A percentile compares a stretch with the other conserved stretches of the same genome.
Evolutionary conservation across 2,797 vertebrate genomes (phyloP).

Genomic region (Yasuhikotakia modesta): DNA sequence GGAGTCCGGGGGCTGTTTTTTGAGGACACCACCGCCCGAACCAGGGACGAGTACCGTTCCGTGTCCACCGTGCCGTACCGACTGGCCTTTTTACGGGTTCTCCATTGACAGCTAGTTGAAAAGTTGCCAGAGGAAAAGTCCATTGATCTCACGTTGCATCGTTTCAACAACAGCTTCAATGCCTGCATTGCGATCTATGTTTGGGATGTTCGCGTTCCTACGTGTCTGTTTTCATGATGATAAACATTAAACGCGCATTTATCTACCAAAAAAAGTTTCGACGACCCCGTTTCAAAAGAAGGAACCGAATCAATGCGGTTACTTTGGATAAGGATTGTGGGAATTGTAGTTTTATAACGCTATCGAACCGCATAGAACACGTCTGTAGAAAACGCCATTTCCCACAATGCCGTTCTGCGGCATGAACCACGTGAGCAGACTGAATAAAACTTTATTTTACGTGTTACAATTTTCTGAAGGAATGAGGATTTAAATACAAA

Average conservation of each 20-base stretch:
- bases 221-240: neutral
- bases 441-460: neutral
- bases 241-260: too few species aligned
- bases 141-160: constrained; percentile 50
- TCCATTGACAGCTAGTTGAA: constrained; percentile 66
- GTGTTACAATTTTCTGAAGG: neutral
- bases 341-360: constrained; percentile 18
- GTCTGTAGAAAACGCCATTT: neutral
- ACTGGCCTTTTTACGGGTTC: constrained; percentile 78
- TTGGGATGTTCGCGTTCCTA: neutral
- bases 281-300: neutral
- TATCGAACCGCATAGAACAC: neutral
- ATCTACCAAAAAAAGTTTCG: neutral
- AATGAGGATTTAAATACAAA: neutral
- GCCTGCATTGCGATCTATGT: constrained; percentile 59
- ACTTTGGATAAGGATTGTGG: neutral
- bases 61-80: constrained; percentile 83
- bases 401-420: constrained; percentile 26
- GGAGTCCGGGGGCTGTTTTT: constrained; percentile 79
- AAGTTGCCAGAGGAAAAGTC: constrained; percentile 65
- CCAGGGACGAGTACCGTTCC: constrained; percentile 83
- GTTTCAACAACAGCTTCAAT: constrained; percentile 24
- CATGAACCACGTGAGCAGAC: too few species aligned
- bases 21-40: constrained; percentile 80
- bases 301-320: constrained; percentile 11